A percentile compares a stretch with the other conserved stretches of the same genome.
These are phyloP conservation scores for Anser cygnoides DNA, from an alignment of 2,113 vertebrate genomes.

Conservation along the genomic window DNA sequence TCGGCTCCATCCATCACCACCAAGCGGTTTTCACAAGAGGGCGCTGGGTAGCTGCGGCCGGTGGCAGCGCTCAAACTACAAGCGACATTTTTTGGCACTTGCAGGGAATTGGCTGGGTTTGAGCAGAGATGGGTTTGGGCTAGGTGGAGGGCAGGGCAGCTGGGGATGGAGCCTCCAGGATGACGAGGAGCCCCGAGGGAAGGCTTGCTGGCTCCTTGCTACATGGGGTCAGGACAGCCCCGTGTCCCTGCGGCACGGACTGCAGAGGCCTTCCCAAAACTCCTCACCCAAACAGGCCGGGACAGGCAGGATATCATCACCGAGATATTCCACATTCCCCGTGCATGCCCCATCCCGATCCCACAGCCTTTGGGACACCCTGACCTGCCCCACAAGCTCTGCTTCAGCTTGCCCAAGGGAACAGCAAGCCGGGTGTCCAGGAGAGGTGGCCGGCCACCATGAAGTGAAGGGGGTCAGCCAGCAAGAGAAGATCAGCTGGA, in stretches of 20 bases:
- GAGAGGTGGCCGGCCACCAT: neutral
- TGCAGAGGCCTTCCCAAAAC: neutral
- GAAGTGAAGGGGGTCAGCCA: neutral
- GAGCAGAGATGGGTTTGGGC: neutral
- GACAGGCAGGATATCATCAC: neutral
- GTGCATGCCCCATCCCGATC: neutral
- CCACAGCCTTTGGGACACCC: neutral
- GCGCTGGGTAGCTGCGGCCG: slow-evolving; percentile 17
- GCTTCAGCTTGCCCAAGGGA: rapidly evolving
- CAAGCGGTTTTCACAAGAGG: slow-evolving; percentile 33
- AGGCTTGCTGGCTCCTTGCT: neutral
- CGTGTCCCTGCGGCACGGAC: neutral
- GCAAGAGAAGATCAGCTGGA: neutral
- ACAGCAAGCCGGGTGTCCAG: neutral
- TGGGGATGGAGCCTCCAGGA: neutral
- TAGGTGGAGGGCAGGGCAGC: neutral
- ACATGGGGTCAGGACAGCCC: neutral
- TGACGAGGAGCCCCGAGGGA: neutral
- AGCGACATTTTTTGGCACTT: neutral
- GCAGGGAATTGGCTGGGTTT: rapidly evolving
- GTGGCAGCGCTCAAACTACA: neutral
- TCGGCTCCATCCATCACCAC: neutral
- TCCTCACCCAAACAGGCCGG: neutral
- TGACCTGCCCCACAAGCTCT: neutral
- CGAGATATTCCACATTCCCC: neutral